Evolutionary conservation across 2,797 vertebrate species (phyloP).

Genomic region (Sebastes glaucus): DNA sequence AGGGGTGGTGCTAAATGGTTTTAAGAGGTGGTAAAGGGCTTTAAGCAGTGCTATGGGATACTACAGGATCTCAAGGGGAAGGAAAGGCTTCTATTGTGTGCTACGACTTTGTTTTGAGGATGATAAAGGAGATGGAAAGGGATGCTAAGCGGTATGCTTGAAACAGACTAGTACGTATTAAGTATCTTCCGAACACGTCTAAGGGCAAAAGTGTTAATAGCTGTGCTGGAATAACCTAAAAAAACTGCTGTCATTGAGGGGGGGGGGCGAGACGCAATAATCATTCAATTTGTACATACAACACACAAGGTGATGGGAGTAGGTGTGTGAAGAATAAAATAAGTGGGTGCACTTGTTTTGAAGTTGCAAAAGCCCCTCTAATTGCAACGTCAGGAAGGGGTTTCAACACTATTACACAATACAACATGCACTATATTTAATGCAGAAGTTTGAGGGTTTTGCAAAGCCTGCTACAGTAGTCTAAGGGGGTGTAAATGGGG

Average conservation of each 20-base stretch:
- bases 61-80: background rate
- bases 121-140: background rate
- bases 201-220: background rate
- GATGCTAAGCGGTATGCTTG: background rate
- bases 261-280: too few species aligned
- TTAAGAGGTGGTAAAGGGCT: constrained; percentile 10
- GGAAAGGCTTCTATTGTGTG: background rate
- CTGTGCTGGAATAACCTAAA: background rate
- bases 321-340: background rate
- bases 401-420: background rate
- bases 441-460: background rate
- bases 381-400: background rate
- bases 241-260: background rate
- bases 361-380: background rate
- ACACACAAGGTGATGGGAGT: background rate
- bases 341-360: background rate
- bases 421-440: background rate
- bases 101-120: background rate
- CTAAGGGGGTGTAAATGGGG: background rate
- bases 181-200: background rate
- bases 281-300: background rate
- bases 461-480: background rate
- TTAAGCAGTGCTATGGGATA: background rate
- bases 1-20: background rate
- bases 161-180: background rate